These are phyloP conservation scores for Ganaspis sp. DNA, from an alignment of 1,140 invertebrate genomes.

Conservation along the genomic window DNA sequence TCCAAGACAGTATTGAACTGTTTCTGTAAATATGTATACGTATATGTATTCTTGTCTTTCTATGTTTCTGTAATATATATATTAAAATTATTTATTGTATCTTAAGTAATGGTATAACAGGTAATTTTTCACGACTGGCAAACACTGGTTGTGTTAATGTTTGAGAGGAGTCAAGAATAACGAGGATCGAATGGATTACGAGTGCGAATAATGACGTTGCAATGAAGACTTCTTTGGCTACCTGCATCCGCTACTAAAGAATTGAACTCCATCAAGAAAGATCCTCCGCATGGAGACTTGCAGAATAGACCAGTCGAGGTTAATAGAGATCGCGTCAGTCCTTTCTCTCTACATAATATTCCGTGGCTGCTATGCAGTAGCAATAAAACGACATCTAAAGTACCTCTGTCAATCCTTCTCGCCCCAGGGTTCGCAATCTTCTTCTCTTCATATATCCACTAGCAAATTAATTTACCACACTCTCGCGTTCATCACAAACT, in stretches of 20 bases:
- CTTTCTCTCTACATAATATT: conserved; percentile 50
- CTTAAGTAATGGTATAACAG: background rate
- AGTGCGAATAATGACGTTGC: conserved; percentile 59
- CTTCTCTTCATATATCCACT: background rate
- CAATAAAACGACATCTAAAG: conserved; percentile 14
- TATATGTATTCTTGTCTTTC: too few species aligned
- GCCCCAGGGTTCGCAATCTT: background rate
- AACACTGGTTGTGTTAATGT: background rate
- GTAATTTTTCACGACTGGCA: background rate
- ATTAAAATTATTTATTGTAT: too few species aligned
- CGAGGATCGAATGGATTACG: conserved; percentile 64
- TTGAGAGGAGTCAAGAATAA: conserved; percentile 37
- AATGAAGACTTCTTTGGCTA: conserved; percentile 56
- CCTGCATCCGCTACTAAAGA: conserved; percentile 53
- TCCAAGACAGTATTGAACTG: too few species aligned
- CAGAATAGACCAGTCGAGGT: conserved; percentile 51
- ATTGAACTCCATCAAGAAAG: conserved; percentile 60
- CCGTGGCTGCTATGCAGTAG: conserved; percentile 31
- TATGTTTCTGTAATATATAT: too few species aligned
- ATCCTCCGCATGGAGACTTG: conserved; percentile 50
- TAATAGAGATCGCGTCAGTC: conserved; percentile 71
- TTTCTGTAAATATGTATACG: too few species aligned
- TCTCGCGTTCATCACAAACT: background rate
- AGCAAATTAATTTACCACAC: conserved; percentile 3
- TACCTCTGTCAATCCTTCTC: conserved; percentile 10